Evolutionary conservation across 2,113 vertebrate species (phyloP).

Genomic region (Tursiops truncatus): DNA sequence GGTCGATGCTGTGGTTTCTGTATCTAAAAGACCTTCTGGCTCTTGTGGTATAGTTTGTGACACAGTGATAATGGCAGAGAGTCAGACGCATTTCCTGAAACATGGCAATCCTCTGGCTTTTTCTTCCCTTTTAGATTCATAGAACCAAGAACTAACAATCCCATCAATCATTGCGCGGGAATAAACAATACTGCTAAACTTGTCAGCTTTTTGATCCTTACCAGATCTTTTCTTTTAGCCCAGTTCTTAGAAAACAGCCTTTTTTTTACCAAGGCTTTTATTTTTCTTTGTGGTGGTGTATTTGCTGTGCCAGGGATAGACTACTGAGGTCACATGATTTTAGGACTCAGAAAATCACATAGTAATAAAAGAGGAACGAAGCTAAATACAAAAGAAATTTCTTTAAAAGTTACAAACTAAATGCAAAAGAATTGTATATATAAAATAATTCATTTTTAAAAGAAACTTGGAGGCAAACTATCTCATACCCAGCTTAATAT

Average conservation of each 20-base stretch:
- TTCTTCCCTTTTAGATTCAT: neutral
- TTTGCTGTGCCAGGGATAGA: constrained; percentile 14
- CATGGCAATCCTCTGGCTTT: neutral
- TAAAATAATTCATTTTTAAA: neutral
- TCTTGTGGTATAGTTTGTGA: constrained; percentile 11
- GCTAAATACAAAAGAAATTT: neutral
- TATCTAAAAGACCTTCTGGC: neutral
- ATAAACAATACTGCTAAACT: constrained; percentile 17
- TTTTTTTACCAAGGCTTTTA: neutral
- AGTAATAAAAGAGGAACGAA: constrained; percentile 8
- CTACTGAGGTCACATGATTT: neutral
- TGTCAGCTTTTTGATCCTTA: constrained; percentile 34
- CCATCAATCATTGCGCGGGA: neutral
- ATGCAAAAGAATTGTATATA: neutral
- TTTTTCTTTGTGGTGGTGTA: constrained; percentile 14
- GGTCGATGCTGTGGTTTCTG: neutral
- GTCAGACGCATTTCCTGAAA: neutral
- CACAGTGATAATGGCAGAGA: neutral
- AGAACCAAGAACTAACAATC: neutral
- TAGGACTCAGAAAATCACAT: constrained; percentile 4
- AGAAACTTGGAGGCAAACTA: neutral
- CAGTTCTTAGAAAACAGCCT: constrained; percentile 27
- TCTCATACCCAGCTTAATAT: neutral
- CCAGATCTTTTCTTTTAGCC: constrained; percentile 9
- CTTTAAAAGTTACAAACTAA: neutral